phyloP scores from a whole-genome alignment of 2,113 vertebrate species.

The Pipra filicauda region DNA sequence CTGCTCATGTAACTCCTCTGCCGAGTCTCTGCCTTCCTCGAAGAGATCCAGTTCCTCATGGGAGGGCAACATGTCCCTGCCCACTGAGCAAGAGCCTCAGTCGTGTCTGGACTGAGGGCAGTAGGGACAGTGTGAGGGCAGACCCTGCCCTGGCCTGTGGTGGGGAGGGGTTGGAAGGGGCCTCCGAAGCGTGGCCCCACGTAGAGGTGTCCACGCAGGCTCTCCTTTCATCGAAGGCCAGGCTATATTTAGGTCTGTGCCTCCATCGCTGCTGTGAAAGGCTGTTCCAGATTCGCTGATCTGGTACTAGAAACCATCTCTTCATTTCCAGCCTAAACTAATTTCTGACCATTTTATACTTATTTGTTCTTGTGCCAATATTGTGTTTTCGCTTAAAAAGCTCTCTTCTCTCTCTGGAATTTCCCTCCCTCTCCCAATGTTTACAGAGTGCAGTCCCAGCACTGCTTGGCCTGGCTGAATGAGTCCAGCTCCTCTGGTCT shows the following conservation, averaged over 20 bases:
- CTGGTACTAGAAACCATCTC: conserved; percentile 19
- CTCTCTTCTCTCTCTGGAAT: conserved; percentile 29
- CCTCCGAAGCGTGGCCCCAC: background rate
- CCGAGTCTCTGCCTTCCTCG: background rate
- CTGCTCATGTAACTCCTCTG: background rate
- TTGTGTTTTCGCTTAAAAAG: conserved; percentile 48
- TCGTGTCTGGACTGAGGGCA: background rate
- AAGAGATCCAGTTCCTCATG: background rate
- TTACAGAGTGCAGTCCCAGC: conserved; percentile 19
- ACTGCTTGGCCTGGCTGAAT: background rate
- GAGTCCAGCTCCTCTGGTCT: background rate
- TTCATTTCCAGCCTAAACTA: conserved; percentile 53
- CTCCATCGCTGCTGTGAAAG: background rate
- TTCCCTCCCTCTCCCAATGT: conserved; percentile 24
- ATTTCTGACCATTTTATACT: conserved; percentile 47
- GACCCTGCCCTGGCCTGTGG: background rate
- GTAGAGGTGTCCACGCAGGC: background rate
- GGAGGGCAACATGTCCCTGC: background rate
- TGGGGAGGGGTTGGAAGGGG: background rate
- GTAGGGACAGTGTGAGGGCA: background rate
- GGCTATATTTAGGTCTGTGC: conserved; percentile 31
- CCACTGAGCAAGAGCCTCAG: background rate
- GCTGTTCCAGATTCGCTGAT: conserved; percentile 35
- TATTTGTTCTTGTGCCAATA: conserved; percentile 57
- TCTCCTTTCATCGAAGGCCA: background rate